Conservation (phyloP, 2,797 vertebrate genomes). For the Hypotaenidia okinawae region DNA sequence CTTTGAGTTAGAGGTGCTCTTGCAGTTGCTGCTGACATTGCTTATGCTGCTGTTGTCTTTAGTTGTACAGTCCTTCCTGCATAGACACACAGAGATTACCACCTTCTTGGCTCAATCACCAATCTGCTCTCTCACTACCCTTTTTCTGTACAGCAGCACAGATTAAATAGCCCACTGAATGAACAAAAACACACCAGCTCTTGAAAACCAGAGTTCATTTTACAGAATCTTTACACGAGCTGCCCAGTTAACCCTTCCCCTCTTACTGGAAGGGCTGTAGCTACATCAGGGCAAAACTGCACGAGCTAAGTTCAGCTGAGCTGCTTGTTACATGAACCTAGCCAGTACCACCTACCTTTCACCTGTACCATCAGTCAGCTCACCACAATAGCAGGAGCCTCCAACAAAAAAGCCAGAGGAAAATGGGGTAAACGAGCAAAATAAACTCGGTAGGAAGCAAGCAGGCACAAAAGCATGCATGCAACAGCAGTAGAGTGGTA, state of each 20-base stretch:
- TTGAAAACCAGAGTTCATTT: not conserved
- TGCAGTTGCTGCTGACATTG: not conserved
- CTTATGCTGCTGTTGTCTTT: not conserved
- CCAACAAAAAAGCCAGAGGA: not conserved
- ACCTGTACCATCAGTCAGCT: not conserved
- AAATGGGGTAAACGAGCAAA: not conserved
- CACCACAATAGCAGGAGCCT: not conserved
- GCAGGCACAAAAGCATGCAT: not conserved
- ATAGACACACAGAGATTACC: not conserved
- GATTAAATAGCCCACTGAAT: not conserved
- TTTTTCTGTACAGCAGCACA: not conserved
- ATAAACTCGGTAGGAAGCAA: not conserved
- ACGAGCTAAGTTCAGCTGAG: not conserved
- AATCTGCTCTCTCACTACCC: not conserved
- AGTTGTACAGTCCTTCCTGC: not conserved
- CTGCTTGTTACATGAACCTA: not conserved
- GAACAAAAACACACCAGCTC: not conserved
- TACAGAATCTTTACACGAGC: not conserved
- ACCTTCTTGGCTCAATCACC: not conserved
- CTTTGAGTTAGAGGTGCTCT: not conserved
- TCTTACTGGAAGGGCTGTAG: not conserved
- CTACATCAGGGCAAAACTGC: not conserved
- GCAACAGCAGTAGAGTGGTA: not conserved
- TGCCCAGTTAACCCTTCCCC: not conserved
- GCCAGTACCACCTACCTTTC: not conserved